phyloP scores from a whole-genome alignment of 1,140 invertebrate genomes.

The Penaeus indicus region DNA sequence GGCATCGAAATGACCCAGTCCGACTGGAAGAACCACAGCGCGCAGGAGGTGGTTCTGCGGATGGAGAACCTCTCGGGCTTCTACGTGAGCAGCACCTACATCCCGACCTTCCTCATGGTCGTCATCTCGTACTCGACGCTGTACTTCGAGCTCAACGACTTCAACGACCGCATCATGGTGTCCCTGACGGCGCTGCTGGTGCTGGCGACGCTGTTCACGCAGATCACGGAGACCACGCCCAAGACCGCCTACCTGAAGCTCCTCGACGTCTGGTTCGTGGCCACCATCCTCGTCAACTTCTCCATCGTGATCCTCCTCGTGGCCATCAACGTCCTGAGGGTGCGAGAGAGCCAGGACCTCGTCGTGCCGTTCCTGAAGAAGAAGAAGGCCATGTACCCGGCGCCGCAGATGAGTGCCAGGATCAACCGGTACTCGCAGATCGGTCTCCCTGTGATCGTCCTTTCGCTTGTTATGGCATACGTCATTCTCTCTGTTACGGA shows the following conservation, averaged over 20 bases:
- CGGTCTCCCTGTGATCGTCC: slow-evolving; percentile 42
- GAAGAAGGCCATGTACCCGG: not conserved
- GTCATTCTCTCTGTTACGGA: slow-evolving; percentile 7
- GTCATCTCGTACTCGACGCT: slow-evolving; percentile 63
- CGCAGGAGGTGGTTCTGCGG: slow-evolving; percentile 42
- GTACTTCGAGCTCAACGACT: slow-evolving; percentile 62
- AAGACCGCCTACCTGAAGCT: slow-evolving; percentile 59
- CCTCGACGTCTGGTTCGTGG: slow-evolving; percentile 44
- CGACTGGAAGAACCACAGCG: slow-evolving; percentile 58
- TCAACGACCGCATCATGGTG: slow-evolving; percentile 66
- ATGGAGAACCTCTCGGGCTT: slow-evolving; percentile 63
- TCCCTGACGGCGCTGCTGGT: slow-evolving; percentile 65
- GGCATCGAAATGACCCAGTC: slow-evolving; percentile 38
- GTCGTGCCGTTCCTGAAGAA: slow-evolving; percentile 28
- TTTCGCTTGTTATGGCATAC: slow-evolving; percentile 32
- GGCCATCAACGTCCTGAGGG: slow-evolving; percentile 50
- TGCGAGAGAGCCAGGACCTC: slow-evolving; percentile 35
- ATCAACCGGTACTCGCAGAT: slow-evolving; percentile 49
- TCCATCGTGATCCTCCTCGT: slow-evolving; percentile 48
- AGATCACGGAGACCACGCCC: slow-evolving; percentile 60
- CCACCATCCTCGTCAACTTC: slow-evolving; percentile 43
- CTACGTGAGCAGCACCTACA: slow-evolving; percentile 62
- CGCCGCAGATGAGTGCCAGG: slow-evolving; percentile 15
- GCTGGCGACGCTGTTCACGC: slow-evolving; percentile 63
- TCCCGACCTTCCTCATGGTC: slow-evolving; percentile 66